Base-by-base conservation (phyloP, 2,797 vertebrate genomes). In the Sparidentex hasta region DNA sequence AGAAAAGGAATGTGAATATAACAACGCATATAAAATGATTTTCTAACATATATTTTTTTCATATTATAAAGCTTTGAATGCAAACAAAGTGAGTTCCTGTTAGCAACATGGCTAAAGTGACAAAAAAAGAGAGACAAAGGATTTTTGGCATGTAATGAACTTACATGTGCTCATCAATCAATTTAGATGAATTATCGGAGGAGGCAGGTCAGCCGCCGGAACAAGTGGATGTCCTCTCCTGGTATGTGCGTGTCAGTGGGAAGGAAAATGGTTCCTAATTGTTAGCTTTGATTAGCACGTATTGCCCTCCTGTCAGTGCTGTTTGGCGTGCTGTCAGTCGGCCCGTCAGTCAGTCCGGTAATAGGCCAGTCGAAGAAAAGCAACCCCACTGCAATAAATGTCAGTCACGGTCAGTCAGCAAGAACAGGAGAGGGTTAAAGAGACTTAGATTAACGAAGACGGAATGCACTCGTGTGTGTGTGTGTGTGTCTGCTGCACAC, bases 271-370 rank as follows among this genome's bases (percentile, higher is more conserved):
- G 20, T 69, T 68, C 66, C 78, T 38, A 38, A 38, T 38, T 76
- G 71, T 90, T 87, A 80, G 72, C 75, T 83, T 83, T 89, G 80
- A 88, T 92, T 87, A 81, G 78, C 79, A 80, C 90, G 71, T 75
- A 33, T 71, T 41, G 27, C 48, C 69, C 66, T 84, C 69, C 76
- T 69, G 74, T 83, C 4, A 4, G 62, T 80, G 59, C 52, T 57
- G 17, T 64, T 81, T 64, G 50, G 59, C 82, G 64, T 56, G 74
- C 63, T 70, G 73, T 73, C 46, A 5, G 47, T 44, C 12, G 21
- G 38, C 65, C 78, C 71, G 84, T 80, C 86, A 74, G 69, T 83
- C 86, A 73, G 63, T 21, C 52, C 55, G n/a, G 7, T 85, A 87
- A 76, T 71, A 25, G 51, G 76, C 48, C 61, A 46, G 73, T 57